These are phyloP conservation scores for Psittacus erithacus DNA, from an alignment of 2,113 vertebrate genomes.

Conservation along the genomic window DNA sequence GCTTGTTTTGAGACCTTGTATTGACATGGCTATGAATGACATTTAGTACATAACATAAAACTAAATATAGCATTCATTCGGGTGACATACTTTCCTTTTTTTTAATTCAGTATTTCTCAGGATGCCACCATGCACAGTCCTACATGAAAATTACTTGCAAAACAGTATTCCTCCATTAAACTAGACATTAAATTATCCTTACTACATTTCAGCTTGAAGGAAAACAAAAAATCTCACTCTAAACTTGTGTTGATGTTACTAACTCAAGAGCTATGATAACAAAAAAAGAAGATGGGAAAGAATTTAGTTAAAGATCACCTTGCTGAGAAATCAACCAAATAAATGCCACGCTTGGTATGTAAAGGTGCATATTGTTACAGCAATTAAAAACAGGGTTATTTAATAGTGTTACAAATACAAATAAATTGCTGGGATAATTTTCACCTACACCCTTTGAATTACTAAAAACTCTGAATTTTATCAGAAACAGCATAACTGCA, in stretches of 20 bases:
- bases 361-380: rapidly evolving
- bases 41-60: background rate
- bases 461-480: background rate
- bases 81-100: background rate
- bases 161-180: background rate
- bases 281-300: background rate
- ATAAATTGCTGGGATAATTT: background rate
- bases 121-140: background rate
- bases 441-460: background rate
- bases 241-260: background rate
- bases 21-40: background rate
- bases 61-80: background rate
- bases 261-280: background rate
- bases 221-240: background rate
- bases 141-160: background rate
- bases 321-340: background rate
- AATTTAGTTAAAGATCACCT: background rate
- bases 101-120: background rate
- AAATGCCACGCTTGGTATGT: rapidly evolving
- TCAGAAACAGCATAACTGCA: background rate
- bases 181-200: background rate
- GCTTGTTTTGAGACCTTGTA: background rate
- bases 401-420: background rate
- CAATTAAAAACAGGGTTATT: background rate
- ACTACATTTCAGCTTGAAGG: background rate